phyloP scores from a whole-genome alignment of 2,888 invertebrate species.

The Alitta virens region DNA sequence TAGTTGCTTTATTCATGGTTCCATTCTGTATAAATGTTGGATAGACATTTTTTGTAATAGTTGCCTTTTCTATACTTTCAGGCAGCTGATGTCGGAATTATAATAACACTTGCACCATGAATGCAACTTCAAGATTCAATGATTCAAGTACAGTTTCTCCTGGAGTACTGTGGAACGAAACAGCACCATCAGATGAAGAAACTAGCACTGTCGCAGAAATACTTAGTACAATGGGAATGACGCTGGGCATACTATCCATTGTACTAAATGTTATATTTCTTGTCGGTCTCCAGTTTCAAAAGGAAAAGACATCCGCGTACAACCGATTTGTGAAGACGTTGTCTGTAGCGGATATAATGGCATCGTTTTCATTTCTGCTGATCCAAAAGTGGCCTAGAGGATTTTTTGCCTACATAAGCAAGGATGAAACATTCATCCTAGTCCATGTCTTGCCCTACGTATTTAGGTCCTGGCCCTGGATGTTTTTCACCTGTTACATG shows the following conservation, averaged over 20 bases:
- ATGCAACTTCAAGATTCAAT: too few relatives aligned
- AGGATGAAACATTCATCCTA: conserved; percentile 1
- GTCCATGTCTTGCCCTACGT: conserved; percentile 18
- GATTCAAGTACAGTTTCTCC: too few relatives aligned
- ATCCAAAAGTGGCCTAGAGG: conserved; percentile 23
- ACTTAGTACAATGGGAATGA: neutral
- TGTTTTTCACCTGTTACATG: conserved; percentile 27
- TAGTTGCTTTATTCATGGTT: too few relatives aligned
- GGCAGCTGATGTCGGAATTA: too few relatives aligned
- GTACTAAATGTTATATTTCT: neutral
- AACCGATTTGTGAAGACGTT: neutral
- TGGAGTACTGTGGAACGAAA: too few relatives aligned
- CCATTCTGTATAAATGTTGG: too few relatives aligned
- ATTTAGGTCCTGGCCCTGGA: conserved; percentile 26
- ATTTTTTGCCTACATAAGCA: conserved; percentile 13
- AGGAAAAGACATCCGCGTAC: neutral
- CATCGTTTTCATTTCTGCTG: conserved; percentile 22
- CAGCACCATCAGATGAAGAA: too few relatives aligned
- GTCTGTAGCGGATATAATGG: conserved; percentile 6
- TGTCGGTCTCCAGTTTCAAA: neutral
- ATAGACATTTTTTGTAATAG: too few relatives aligned
- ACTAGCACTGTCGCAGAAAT: too few relatives aligned
- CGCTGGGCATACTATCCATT: neutral
- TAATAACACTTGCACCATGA: too few relatives aligned
- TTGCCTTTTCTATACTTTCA: too few relatives aligned